Base-by-base conservation (phyloP, 64 coral and sea anemone species). In the Actinia tenebrosa region DNA sequence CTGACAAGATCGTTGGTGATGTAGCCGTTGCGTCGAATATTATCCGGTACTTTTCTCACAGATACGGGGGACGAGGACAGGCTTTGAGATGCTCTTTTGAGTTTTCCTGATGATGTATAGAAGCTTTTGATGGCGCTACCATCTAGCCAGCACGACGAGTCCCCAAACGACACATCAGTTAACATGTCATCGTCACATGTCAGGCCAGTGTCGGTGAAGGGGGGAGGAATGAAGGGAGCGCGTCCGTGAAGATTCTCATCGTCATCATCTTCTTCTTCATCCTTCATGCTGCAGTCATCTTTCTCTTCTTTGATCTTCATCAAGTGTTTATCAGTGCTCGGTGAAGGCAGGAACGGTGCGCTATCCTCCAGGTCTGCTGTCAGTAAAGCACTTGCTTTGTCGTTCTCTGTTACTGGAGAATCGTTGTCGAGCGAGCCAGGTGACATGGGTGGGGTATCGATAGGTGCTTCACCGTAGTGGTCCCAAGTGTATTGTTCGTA, bases 221-320 rank as follows among this genome's bases (percentile, higher is more conserved):
- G 80, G 1, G 91, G 88, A 20, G 94, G 94, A 86, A 96, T 96
- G 61, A 93, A 96, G 16, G 94, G 94, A 23, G 94, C 94, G 50
- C 91, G 88, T 30, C 93, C 91, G 0, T 87, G 37, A 47, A 93
- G 75, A 72, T 90, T 83, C 42, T 85, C 60, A 3, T 86, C 56
- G 6, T 93, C 91, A 8, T 85, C 86, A 45, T 88, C 84, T 9
- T 83, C 85, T 23, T 92, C 60, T n/a, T 92, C 90, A 27, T 50
- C 52, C 20, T 42, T 75, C 26, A 42, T 75, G 10, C 3, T 75
- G 10, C 11, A 30, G 69, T 30, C 26, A 25, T 75, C 69, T 11
- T 86, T 25, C 60, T 87, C 17, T 87, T 87, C 52, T 15, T 85
- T 59, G 9, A 88, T 77, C 47, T 72, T 64, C 54, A 20, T 72